Evolutionary conservation across 2,888 invertebrate genomes (phyloP), one percentile per base, ranked within the genome.

Genomic region (Apamea epomidion): DNA sequence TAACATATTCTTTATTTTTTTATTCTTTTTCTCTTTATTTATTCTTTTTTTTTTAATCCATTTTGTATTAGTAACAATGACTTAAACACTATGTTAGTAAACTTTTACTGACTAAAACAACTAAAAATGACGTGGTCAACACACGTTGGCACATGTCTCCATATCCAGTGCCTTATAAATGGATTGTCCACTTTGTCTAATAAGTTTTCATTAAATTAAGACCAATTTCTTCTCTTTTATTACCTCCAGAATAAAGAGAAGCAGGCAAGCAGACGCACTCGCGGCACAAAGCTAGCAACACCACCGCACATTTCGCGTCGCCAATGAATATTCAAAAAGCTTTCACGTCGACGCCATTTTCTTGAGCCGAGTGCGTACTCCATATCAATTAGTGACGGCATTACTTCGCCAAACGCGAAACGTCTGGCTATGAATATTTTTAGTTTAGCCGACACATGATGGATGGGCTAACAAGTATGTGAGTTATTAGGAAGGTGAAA

Each of bases 281-380:
- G 42, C 25, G 54, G 76, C 76, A 76, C 75, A 75, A 72, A 81
- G 74, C 79, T 74, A 86, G 80, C 72, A 78, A 73, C 70, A 79
- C 86, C 74, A 51, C 87, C 87, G 88, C 83, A 84, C 90, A 92
- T 91, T 93, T 89, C 85, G 76, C 83, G 80, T 80, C 88, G 78
- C 82, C 89, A 83, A 93, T 94, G 93, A 94, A 94, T 94, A 94
- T 94, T 93, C 92, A 93, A 91, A 91, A 89, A 90, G 89, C 91
- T 90, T 86, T 92, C 88, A 89, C 89, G 90, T 84, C 83, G 82
- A 73, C 89, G 91, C 90, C 91, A 91, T 92, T 93, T 92, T 90
- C 90, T 91, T 90, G 80, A 84, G 89, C 88, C 80, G 80, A 92
- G 92, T 91, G 90, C 92, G 91, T 90, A 91, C 93, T 92, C 91